Conservation (phyloP, 2,797 vertebrate genomes). For the Ataeniobius toweri region DNA sequence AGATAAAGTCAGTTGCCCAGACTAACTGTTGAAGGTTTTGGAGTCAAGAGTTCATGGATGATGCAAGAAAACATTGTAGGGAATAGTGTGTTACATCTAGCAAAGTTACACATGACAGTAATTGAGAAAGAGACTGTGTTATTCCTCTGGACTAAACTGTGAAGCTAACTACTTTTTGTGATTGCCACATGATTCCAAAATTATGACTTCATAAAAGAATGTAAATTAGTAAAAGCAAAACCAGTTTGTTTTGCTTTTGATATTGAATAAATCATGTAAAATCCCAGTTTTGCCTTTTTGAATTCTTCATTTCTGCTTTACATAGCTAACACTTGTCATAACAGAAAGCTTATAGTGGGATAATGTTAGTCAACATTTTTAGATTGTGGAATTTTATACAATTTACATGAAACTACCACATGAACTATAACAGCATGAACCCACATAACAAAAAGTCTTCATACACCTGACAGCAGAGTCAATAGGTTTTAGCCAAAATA, state of each 20-base stretch:
- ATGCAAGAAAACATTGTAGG: slow-evolving; percentile 7
- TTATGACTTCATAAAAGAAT: neutral
- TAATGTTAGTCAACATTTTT: no score
- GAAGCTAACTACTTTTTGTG: neutral
- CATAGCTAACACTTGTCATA: no score
- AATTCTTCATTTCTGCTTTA: no score
- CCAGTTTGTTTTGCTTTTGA: no score
- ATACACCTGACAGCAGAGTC: neutral
- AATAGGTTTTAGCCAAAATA: no score
- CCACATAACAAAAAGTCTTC: neutral
- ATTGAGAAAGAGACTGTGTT: neutral
- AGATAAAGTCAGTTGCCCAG: slow-evolving; percentile 1
- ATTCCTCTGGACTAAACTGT: neutral
- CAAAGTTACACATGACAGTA: neutral
- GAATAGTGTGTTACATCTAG: slow-evolving; percentile 40
- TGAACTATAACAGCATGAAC: neutral
- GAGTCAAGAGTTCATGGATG: slow-evolving; percentile 25
- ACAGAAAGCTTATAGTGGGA: no score
- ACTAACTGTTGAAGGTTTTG: slow-evolving; percentile 2
- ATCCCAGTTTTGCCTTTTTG: no score
- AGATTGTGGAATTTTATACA: no score
- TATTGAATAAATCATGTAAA: no score
- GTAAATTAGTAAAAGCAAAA: no score
- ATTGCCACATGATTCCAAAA: neutral
- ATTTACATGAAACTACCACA: no score